Evolutionary conservation across 2,888 invertebrate genomes (phyloP).

Genomic region (Megamerina dolium): DNA sequence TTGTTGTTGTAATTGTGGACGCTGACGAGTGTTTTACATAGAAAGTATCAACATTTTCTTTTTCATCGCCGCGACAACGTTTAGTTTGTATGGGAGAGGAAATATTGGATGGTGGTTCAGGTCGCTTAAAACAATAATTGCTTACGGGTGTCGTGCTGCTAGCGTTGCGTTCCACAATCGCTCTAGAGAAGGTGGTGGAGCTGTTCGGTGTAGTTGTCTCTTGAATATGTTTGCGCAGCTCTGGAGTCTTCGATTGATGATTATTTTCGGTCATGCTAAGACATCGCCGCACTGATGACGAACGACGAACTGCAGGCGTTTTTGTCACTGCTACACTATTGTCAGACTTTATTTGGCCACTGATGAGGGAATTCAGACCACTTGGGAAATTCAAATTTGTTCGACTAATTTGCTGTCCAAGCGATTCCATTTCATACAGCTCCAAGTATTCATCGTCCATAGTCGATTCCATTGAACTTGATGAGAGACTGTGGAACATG

Average conservation of each 20-base stretch:
- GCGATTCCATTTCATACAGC: slow-evolving; percentile 56
- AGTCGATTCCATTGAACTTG: slow-evolving; percentile 53
- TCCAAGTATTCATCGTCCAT: slow-evolving; percentile 62
- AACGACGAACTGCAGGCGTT: slow-evolving; percentile 50
- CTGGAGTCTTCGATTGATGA: slow-evolving; percentile 42
- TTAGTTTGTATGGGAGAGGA: slow-evolving; percentile 49
- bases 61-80: slow-evolving; percentile 47
- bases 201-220: slow-evolving; percentile 35
- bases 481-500: slow-evolving; percentile 52
- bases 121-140: slow-evolving; percentile 56
- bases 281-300: slow-evolving; percentile 50
- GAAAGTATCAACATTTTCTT: slow-evolving; percentile 33
- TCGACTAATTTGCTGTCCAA: slow-evolving; percentile 46
- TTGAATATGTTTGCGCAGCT: slow-evolving; percentile 32
- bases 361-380: slow-evolving; percentile 56
- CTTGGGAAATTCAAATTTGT: slow-evolving; percentile 50
- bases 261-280: slow-evolving; percentile 51
- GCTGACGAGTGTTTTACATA: slow-evolving; percentile 4
- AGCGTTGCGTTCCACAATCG: slow-evolving; percentile 17
- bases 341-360: slow-evolving; percentile 54
- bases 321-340: slow-evolving; percentile 15
- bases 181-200: slow-evolving; percentile 25
- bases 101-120: slow-evolving; percentile 56
- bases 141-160: background rate
- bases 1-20: slow-evolving; percentile 23